A percentile compares a stretch with the other conserved stretches of the same genome.
Evolutionary conservation across 2,113 vertebrate genomes (phyloP).

Genomic region (Mixornis gularis): DNA sequence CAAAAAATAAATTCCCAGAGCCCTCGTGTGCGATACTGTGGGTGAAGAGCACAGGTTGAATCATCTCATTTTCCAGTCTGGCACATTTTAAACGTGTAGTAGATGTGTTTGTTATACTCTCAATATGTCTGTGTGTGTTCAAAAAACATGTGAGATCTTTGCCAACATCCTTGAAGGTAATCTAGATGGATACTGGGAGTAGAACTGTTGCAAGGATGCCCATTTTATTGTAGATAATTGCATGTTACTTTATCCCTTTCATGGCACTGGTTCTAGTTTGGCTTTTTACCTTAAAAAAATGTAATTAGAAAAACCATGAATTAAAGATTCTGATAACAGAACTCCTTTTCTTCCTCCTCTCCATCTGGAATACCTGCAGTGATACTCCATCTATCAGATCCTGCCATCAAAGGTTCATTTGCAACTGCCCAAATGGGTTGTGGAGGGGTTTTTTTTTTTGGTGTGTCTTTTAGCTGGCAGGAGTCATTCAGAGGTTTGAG

Average conservation of each 20-base stretch:
- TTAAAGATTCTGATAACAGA: background rate
- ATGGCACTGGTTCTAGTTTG: background rate
- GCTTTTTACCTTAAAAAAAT: background rate
- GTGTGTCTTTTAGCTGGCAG: background rate
- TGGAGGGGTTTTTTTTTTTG: background rate
- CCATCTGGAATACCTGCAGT: background rate
- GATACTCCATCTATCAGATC: slow-evolving; percentile 5
- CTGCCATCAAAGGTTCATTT: slow-evolving; percentile 36
- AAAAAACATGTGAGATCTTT: background rate
- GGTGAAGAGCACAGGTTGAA: background rate
- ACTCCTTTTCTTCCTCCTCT: slow-evolving; percentile 14
- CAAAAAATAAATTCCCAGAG: background rate
- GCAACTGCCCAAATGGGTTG: background rate
- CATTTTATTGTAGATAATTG: background rate
- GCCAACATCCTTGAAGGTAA: background rate
- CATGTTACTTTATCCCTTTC: background rate
- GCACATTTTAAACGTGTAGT: rapidly evolving
- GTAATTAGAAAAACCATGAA: background rate
- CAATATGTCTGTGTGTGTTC: background rate
- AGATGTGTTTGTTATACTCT: background rate
- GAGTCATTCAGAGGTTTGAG: background rate
- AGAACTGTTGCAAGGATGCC: background rate
- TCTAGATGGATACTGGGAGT: background rate
- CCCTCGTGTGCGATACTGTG: background rate
- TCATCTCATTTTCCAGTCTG: background rate